Evolutionary conservation across 2,888 invertebrate species (phyloP), one percentile per base, ranked within the genome.

Genomic region (Gortyna flavago): DNA sequence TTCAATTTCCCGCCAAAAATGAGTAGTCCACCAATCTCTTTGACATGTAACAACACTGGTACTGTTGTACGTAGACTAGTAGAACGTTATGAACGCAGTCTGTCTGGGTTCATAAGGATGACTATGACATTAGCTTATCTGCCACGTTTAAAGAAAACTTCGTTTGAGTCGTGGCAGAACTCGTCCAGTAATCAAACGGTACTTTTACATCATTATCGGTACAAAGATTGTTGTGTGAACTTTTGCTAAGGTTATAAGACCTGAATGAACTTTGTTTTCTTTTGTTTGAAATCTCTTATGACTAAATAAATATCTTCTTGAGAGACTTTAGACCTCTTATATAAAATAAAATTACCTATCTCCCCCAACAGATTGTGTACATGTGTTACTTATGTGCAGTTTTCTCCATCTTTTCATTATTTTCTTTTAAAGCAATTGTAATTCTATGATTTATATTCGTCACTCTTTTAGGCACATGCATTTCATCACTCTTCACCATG

Each of bases 121-220:
- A 66, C 0, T 41, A 29, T 57, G 25, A 44, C n/a, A 62, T 73
- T 48, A 65, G 11, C 35, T 69, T 72, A 78, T 72, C 81, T 48
- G 25, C 16, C 51, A 41, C 48, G 48, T 54, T 66, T 66, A 9
- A 69, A 59, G 69, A 84, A 80, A 80, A 75, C 32, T 67, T 62
- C 38, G 59, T 32, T 35, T 6, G 13, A 51, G 16, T 44, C 66
- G 54, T 41, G n/a, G n/a, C 54, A 21, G 61, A 73, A 67, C 73
- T 66, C 69, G 9, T 51, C 35, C 6, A 44, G 29, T 72, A 76
- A 72, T 51, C 65, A 35, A 35, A 59, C 64, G 16, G n/a, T 66
- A 70, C n/a, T 57, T 75, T 72, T 76, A 76, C 80, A 70, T 72
- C 57, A 84, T 44, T 61, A 67, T 61, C 32, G 2, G 32, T 57